These are phyloP conservation scores for Drosophila saltans DNA, from an alignment of 1,140 invertebrate genomes.

Conservation along the genomic window DNA sequence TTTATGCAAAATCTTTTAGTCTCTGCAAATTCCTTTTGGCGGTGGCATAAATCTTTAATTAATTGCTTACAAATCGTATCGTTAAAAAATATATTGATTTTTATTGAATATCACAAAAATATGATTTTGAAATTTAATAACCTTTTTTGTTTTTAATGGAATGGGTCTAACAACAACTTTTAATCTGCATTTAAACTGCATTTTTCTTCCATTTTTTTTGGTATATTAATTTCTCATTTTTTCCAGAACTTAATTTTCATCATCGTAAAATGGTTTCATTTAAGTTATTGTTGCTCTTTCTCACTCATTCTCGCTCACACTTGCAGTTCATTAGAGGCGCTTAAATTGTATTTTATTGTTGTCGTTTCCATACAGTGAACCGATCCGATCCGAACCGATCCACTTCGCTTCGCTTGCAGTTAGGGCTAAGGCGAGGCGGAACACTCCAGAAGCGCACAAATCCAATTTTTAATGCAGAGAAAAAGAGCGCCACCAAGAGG, in stretches of 20 bases:
- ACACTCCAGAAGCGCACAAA: slow-evolving; percentile 79
- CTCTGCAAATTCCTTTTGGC: slow-evolving; percentile 11
- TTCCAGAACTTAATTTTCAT: slow-evolving; percentile 8
- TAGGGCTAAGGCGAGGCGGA: slow-evolving; percentile 6
- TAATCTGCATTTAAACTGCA: neutral
- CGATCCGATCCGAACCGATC: neutral
- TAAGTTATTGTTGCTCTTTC: neutral
- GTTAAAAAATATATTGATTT: slow-evolving; percentile 44
- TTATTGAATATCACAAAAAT: slow-evolving; percentile 35
- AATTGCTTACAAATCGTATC: slow-evolving; percentile 42
- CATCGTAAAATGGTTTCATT: slow-evolving; percentile 11
- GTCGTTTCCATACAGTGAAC: neutral
- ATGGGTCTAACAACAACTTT: neutral
- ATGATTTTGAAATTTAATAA: slow-evolving; percentile 48
- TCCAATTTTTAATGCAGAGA: slow-evolving; percentile 81
- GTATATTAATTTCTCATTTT: slow-evolving; percentile 1
- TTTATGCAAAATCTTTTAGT: slow-evolving; percentile 36
- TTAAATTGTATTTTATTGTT: slow-evolving; percentile 77
- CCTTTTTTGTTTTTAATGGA: neutral
- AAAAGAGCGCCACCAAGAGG: slow-evolving; percentile 47
- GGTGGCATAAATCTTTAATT: slow-evolving; percentile 67
- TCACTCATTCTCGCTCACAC: neutral
- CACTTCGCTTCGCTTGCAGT: slow-evolving; percentile 25
- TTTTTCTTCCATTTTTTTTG: neutral
- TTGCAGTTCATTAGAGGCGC: slow-evolving; percentile 75